A percentile compares a stretch with the other conserved stretches of the same genome.
Conservation (phyloP, 2,113 vertebrate genomes). For the Hydrolagus affinis region DNA sequence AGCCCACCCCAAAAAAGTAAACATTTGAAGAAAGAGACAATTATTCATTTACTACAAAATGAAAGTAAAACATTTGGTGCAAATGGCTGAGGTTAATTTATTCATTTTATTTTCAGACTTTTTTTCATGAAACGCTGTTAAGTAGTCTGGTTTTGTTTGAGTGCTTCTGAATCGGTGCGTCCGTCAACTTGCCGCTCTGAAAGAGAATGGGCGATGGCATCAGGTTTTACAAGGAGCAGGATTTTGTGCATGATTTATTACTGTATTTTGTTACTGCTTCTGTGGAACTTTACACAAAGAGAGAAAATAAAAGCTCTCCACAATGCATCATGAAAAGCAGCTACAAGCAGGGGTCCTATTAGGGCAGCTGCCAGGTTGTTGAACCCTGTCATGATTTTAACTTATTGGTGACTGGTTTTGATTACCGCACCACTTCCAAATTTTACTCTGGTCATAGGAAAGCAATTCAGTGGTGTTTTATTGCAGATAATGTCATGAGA, state of each 20-base stretch:
- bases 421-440: constrained; percentile 49
- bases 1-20: neutral
- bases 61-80: neutral
- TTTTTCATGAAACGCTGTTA: neutral
- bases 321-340: constrained; percentile 57
- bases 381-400: constrained; percentile 67
- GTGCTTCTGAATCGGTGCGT: neutral
- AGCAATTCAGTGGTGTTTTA: constrained; percentile 31
- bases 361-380: constrained; percentile 71
- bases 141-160: neutral
- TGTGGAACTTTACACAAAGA: constrained; percentile 72
- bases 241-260: constrained; percentile 21
- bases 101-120: neutral
- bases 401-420: constrained; percentile 75
- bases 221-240: neutral
- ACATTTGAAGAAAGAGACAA: neutral
- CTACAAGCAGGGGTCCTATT: constrained; percentile 76
- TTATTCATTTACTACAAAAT: neutral
- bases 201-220: neutral
- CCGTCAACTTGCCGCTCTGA: neutral
- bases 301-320: constrained; percentile 53
- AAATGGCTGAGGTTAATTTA: neutral
- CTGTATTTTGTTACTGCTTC: constrained; percentile 52
- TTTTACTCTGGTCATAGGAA: constrained; percentile 22
- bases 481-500: constrained; percentile 27